phyloP scores from a whole-genome alignment of 2,888 invertebrate genomes.

The Ditula angustiorana region DNA sequence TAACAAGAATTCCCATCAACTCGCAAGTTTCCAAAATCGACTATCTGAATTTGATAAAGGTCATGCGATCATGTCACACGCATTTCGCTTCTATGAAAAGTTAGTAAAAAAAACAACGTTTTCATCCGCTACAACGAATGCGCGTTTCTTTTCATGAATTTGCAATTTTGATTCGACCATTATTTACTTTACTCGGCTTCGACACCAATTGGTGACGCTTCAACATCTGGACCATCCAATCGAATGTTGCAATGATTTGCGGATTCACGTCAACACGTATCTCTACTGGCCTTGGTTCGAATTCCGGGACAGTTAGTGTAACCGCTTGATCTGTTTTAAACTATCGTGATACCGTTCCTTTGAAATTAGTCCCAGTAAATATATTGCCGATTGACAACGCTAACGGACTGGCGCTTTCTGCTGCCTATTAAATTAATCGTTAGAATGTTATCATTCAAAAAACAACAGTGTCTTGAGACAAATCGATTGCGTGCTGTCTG shows the following conservation, averaged over 20 bases:
- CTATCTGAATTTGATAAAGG: conserved; percentile 1
- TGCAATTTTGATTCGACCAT: not conserved
- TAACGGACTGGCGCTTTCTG: conserved; percentile 57
- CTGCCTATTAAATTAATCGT: conserved; percentile 43
- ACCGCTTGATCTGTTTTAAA: conserved; percentile 61
- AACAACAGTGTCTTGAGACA: not conserved
- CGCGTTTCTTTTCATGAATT: conserved; percentile 10
- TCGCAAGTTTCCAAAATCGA: conserved; percentile 6
- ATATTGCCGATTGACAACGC: conserved; percentile 49
- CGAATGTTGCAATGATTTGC: conserved; percentile 46
- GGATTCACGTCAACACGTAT: conserved; percentile 54
- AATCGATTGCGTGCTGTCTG: conserved; percentile 26
- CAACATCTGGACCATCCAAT: conserved; percentile 49
- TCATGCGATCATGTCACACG: conserved; percentile 6
- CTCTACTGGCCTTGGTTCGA: conserved; percentile 67
- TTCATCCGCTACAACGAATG: not conserved
- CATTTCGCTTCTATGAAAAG: not conserved
- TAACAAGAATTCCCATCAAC: conserved; percentile 15
- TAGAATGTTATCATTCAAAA: conserved; percentile 1
- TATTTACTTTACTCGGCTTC: no score
- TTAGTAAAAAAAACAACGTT: conserved; percentile 7
- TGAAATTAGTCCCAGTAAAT: conserved; percentile 61
- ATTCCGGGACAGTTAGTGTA: conserved; percentile 67
- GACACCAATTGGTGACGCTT: conserved; percentile 17
- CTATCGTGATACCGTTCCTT: conserved; percentile 62